Base-by-base conservation (phyloP, 2,888 invertebrate genomes). In the Octonoba sinensis region DNA sequence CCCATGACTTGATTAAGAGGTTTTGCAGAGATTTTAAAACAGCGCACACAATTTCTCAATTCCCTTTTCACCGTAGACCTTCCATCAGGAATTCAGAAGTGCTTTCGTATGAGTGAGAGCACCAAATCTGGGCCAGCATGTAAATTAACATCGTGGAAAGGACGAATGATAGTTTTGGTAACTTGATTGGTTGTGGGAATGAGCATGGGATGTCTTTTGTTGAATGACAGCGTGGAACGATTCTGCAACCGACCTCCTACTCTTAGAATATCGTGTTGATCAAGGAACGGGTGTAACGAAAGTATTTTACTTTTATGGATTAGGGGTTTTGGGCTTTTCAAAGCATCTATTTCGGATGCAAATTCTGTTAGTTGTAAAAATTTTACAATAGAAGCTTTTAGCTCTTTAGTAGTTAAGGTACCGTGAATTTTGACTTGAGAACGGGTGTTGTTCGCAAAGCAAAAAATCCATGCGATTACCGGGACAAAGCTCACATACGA, bases 111-210 rank as follows among this genome's bases (percentile, higher is more conserved):
- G 11, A 36, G 27, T 2, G 62, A 62, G 6, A 62, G 62, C 3
- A 62, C 36, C 16, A 62, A n/a, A 3, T 62, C 36, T 2, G 62
- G 36, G 18, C 36, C 62, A 36, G 62, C 62, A 62, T 62, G 62
- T 12, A 36, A 6, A 36, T 22, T 36, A 2, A 16, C 16, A 3
- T 27, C 62, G 18, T 36, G 62, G 18, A 36, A 24, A 62, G 24
- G 62, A 13, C 18, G 13, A 36, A 62, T 62, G 4, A 62, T 62
- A 13, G n/a, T 11, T 6, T 6, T 4, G 22, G 57, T 57, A 3
- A 57, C 18, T 12, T 4, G 57, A 16, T 57, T 20, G 3, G 3
- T 20, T 20, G 8, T 57, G 22, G 57, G 57, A 4, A 57, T 3
- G 8, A 20, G 22, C 18, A 57, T 11, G 11, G 57, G 57, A 57